These are phyloP conservation scores for Noctua janthe DNA, from an alignment of 2,888 invertebrate species.

Conservation along the genomic window DNA sequence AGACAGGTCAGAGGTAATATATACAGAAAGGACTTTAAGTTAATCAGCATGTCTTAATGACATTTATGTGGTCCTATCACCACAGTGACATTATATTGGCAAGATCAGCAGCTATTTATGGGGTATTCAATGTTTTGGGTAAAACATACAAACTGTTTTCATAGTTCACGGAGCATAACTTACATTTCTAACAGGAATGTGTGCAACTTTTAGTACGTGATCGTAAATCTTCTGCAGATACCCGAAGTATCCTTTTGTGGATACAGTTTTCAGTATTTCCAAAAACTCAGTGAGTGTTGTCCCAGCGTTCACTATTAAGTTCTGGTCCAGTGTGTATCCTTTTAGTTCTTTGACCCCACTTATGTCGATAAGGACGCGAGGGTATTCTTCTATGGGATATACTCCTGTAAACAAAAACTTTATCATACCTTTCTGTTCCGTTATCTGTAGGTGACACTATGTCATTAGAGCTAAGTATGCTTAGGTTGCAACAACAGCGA, in stretches of 20 bases:
- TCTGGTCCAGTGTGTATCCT: conserved; percentile 76
- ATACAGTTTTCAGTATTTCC: conserved; percentile 79
- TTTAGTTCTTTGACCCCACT: conserved; percentile 90
- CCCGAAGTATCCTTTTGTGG: conserved; percentile 82
- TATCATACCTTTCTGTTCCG: neutral
- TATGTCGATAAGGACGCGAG: conserved; percentile 91
- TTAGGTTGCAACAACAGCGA: conserved; percentile 65
- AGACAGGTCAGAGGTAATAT: neutral
- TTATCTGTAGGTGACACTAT: neutral
- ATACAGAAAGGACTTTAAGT: neutral
- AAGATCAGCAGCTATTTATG: neutral
- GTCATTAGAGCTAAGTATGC: neutral
- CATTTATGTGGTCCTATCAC: neutral
- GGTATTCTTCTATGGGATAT: conserved; percentile 76
- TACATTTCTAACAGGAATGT: conserved; percentile 93
- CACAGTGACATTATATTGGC: neutral
- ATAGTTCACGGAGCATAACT: conserved; percentile 65
- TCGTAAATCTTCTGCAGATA: conserved; percentile 90
- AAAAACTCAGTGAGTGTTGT: conserved; percentile 89
- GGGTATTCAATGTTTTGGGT: neutral
- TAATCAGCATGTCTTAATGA: neutral
- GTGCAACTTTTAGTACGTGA: conserved; percentile 92
- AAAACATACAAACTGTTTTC: neutral
- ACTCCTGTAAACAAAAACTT: conserved; percentile 78
- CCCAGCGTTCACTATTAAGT: conserved; percentile 89